Evolutionary conservation across 35 echinoderm and acorn worm genomes (phyloP).

Genomic region (Diadema setosum): DNA sequence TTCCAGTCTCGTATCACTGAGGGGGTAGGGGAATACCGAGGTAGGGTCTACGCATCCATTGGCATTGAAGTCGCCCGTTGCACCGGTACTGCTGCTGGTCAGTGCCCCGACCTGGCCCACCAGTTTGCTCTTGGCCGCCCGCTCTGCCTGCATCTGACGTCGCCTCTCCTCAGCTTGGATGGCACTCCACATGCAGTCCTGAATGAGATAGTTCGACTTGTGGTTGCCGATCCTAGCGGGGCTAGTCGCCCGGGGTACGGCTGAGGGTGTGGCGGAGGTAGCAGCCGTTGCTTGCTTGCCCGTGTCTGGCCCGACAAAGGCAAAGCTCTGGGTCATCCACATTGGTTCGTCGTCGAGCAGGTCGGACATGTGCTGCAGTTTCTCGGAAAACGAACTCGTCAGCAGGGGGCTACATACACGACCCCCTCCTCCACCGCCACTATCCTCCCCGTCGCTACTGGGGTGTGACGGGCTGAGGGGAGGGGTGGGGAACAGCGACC

Average conservation of each 20-base stretch:
- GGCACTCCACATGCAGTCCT: conserved; percentile 99
- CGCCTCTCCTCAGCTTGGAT: conserved; percentile 33
- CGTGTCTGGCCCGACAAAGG: conserved; percentile 13
- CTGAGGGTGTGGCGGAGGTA: neutral
- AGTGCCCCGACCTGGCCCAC: neutral
- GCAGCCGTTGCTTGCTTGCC: neutral
- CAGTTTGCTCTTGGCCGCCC: neutral
- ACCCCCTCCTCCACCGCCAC: neutral
- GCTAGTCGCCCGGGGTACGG: neutral
- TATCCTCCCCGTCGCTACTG: neutral
- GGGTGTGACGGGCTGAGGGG: conserved; percentile 75
- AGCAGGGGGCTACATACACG: neutral
- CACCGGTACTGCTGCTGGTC: neutral
- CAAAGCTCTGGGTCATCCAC: conserved; percentile 47
- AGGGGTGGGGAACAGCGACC: conserved; percentile 75
- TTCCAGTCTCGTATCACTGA: conserved; percentile 75
- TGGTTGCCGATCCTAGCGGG: neutral
- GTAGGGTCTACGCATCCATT: conserved; percentile 92
- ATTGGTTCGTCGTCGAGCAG: conserved; percentile 29
- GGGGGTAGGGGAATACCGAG: conserved; percentile 92
- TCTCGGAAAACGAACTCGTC: neutral
- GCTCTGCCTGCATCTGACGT: conserved; percentile 29
- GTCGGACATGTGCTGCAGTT: neutral
- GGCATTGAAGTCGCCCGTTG: neutral
- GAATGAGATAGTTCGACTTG: conserved; percentile 67